Evolutionary conservation across 2,113 vertebrate species (phyloP), one percentile per base, ranked within the genome.

Genomic region (Eolophus roseicapilla): DNA sequence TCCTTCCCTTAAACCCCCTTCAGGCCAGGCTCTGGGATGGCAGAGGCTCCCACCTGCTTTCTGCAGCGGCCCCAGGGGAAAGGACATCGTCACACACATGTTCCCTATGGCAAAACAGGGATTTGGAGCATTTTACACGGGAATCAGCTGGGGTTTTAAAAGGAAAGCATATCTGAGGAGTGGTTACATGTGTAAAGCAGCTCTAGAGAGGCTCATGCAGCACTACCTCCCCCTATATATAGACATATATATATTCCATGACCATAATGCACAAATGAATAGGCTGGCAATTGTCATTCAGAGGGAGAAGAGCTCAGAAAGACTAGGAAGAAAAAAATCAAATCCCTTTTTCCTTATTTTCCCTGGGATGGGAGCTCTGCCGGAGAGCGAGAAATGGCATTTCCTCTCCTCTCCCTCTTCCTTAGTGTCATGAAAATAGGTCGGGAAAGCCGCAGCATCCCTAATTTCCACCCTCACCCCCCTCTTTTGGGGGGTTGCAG

Each of bases 71-170:
- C 19, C 23, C 5, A 5, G 13, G 1, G 24, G 23, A 17, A 2
- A 65, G 64, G n/a, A 5, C n/a, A 6, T 43, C 0, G 2, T 13
- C 13, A 8, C 16, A 6, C 0, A 2, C 3, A 0, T 12, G 14
- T 6, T 68, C 28, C 64, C 28, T 2, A 0, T 0, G 3, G 41
- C 19, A 16, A 82, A 81, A 33, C 2, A 9, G 28, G n/a, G 55
- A 68, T 50, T 67, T 28, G 35, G 68, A 24, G 41, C 0, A 1
- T 7, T 52, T 53, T 49, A 49, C 8, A 5, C 17, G 67, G 41
- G 62, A 78, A 57, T 73, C 46, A 55, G 49, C 7, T 50, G 29
- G 1, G 1, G 33, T 23, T 35, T 6, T 6, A 1, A 3, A 13
- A 65, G n/a, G 57, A 50, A 29, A n/a, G 7, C 11, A 2, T 57